Evolutionary conservation across 1,140 invertebrate species (phyloP).

Genomic region (Aphidius gifuensis): DNA sequence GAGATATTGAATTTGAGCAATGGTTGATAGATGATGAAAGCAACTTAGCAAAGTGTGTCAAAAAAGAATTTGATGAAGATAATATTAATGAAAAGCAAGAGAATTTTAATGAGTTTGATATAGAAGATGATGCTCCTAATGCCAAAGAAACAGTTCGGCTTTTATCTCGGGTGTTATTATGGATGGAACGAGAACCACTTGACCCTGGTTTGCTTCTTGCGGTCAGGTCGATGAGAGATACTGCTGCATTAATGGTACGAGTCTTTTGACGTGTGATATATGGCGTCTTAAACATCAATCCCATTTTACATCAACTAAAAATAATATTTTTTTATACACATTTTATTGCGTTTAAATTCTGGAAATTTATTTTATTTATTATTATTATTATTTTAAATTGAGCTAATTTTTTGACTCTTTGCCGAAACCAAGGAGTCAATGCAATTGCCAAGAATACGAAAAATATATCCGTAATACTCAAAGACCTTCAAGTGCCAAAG

Average conservation of each 20-base stretch:
- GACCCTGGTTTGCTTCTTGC: conserved; percentile 55
- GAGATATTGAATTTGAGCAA: conserved; percentile 44
- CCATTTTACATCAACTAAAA: no score
- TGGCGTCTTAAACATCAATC: neutral
- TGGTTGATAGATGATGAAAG: conserved; percentile 50
- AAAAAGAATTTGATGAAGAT: conserved; percentile 36
- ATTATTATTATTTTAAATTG: no score
- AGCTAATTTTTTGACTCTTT: no score
- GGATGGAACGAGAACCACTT: conserved; percentile 59
- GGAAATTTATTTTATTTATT: no score
- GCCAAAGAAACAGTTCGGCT: conserved; percentile 50
- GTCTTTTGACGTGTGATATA: neutral
- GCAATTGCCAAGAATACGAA: conserved; percentile 14
- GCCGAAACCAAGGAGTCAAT: neutral
- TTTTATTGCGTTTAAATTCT: no score
- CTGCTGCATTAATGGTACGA: conserved; percentile 48
- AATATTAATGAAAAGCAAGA: conserved; percentile 31
- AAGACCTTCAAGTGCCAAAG: conserved; percentile 9
- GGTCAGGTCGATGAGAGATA: conserved; percentile 54
- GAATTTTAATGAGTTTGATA: conserved; percentile 30
- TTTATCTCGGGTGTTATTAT: conserved; percentile 51
- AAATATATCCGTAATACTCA: conserved; percentile 5
- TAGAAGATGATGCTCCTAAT: conserved; percentile 36
- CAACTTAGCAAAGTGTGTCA: conserved; percentile 31
- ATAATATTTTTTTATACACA: no score